Conservation (phyloP, 2,888 invertebrate species). For the Argyresthia albistria region DNA sequence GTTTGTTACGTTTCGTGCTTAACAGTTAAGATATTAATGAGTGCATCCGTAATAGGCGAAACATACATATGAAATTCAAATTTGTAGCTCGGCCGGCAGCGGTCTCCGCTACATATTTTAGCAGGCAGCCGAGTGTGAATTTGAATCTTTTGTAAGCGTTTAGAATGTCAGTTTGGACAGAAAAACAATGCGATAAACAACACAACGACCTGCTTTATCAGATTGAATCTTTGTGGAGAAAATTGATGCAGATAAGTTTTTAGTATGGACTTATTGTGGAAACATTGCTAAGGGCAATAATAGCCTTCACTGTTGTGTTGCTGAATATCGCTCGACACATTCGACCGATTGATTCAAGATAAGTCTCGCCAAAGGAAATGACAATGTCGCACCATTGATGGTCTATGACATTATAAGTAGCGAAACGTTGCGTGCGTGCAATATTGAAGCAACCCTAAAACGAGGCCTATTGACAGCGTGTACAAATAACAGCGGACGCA, state of each 20-base stretch:
- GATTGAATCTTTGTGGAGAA: conserved; percentile 1
- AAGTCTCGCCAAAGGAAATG: no score
- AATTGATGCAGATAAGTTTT: background rate
- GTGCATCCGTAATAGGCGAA: conserved; percentile 71
- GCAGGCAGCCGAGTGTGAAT: conserved; percentile 70
- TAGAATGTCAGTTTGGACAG: conserved; percentile 48
- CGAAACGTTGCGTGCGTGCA: no score
- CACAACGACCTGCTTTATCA: conserved; percentile 3
- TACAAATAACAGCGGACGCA: conserved; percentile 20
- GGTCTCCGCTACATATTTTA: conserved; percentile 69
- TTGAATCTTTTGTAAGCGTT: conserved; percentile 70
- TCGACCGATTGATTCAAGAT: no score
- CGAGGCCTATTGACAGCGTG: no score
- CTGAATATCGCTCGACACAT: no score
- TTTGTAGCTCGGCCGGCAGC: conserved; percentile 63
- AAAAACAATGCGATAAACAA: conserved; percentile 39
- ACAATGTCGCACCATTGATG: no score
- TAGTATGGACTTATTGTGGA: no score
- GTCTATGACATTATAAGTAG: no score
- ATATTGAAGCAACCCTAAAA: no score
- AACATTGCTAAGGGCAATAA: no score
- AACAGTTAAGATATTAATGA: conserved; percentile 72
- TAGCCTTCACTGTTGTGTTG: no score
- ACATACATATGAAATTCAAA: conserved; percentile 73
- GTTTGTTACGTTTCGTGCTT: conserved; percentile 9